These are phyloP conservation scores for Spodoptera frugiperda DNA, from an alignment of 1,140 invertebrate species.

Conservation along the genomic window DNA sequence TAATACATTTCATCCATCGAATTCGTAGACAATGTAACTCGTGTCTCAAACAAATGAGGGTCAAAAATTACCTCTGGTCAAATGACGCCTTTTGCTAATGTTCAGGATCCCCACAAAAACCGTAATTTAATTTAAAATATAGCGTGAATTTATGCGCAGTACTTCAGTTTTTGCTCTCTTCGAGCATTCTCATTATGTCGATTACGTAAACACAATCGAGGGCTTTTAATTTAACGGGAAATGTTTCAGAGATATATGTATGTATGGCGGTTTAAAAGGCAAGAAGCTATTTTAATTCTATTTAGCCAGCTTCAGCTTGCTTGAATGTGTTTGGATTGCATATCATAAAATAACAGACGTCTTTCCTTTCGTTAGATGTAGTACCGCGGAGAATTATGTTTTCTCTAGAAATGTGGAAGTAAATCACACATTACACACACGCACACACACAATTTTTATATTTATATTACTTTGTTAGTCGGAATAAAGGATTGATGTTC, in stretches of 20 bases:
- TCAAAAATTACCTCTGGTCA: constrained; percentile 42
- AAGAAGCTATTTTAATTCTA: no score
- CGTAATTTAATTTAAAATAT: constrained; percentile 44
- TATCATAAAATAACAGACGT: no score
- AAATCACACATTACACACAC: no score
- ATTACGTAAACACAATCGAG: constrained; percentile 31
- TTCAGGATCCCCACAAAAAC: constrained; percentile 39
- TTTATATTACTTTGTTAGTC: no score
- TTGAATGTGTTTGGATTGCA: no score
- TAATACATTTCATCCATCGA: neutral
- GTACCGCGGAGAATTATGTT: no score
- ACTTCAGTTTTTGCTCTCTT: constrained; percentile 28
- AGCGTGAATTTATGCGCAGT: constrained; percentile 28
- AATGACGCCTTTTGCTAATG: constrained; percentile 30
- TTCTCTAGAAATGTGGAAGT: no score
- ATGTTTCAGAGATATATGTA: neutral
- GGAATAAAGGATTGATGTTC: no score
- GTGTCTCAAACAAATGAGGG: constrained; percentile 42
- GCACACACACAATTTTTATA: no score
- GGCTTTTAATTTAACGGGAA: constrained; percentile 5
- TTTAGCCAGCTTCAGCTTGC: no score
- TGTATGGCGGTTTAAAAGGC: no score
- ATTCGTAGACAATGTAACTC: constrained; percentile 5
- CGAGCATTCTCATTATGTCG: constrained; percentile 23
- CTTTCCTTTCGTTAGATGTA: no score